phyloP scores from a whole-genome alignment of 2,888 invertebrate species.

The Trichopoda pennipes region DNA sequence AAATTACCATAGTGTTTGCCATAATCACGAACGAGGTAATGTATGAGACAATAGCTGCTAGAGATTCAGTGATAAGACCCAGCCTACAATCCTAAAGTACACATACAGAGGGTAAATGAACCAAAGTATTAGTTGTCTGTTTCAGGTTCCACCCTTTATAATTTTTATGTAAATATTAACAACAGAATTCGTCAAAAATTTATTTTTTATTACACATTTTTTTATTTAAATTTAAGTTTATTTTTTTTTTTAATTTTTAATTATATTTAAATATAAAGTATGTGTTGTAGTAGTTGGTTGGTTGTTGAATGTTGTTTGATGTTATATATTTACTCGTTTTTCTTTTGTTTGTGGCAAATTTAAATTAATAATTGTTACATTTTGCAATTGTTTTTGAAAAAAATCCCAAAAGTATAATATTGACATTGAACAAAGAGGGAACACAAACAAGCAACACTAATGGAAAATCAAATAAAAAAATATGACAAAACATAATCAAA shows the following conservation, averaged over 20 bases:
- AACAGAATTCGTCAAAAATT: slow-evolving; percentile 28
- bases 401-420: slow-evolving; percentile 34
- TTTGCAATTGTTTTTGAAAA: slow-evolving; percentile 30
- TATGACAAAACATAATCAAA: slow-evolving; percentile 44
- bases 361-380: slow-evolving; percentile 43
- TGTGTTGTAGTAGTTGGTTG: slow-evolving; percentile 68
- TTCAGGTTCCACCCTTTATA: no score
- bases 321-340: slow-evolving; percentile 39
- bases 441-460: slow-evolving; percentile 42
- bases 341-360: slow-evolving; percentile 50
- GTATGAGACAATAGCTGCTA: no score
- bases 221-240: slow-evolving; percentile 63
- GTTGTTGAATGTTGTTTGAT: slow-evolving; percentile 64
- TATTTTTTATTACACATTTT: slow-evolving; percentile 65
- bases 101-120: no score
- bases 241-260: slow-evolving; percentile 48
- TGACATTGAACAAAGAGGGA: slow-evolving; percentile 43
- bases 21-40: no score
- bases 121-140: neutral
- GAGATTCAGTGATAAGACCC: no score
- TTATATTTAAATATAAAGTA: slow-evolving; percentile 68
- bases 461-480: slow-evolving; percentile 28
- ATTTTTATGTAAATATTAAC: neutral
- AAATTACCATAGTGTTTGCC: no score
- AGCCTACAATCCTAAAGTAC: no score